Percentiles rank a stretch among this genome's conserved stretches.
phyloP scores from a whole-genome alignment of 2,113 vertebrate genomes.

The Lipophrys pholis region DNA sequence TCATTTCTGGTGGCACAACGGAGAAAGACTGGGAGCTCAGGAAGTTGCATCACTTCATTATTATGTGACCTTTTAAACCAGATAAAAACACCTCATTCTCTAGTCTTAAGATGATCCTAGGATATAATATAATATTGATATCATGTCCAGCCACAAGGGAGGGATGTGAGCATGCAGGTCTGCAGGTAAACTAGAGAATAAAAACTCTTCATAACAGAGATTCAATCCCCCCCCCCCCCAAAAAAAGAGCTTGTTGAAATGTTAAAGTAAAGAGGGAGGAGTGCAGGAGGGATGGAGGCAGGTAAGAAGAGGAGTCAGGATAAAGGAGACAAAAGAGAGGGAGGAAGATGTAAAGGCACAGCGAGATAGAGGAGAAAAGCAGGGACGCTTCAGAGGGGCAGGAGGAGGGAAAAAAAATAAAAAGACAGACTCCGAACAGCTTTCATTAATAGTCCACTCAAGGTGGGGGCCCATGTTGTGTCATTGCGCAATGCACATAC shows the following conservation, averaged over 20 bases:
- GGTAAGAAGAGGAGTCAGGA: neutral
- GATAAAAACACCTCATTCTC: too few species aligned
- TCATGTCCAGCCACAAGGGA: neutral
- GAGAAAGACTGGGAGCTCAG: too few species aligned
- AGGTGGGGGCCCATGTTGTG: slow-evolving; percentile 57
- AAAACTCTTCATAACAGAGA: neutral
- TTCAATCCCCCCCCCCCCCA: too few species aligned
- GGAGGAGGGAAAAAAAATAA: neutral
- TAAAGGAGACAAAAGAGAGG: neutral
- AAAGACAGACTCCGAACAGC: slow-evolving; percentile 12
- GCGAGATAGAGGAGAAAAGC: neutral
- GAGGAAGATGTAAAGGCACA: neutral
- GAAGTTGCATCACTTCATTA: too few species aligned
- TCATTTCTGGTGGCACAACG: too few species aligned
- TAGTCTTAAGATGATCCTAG: too few species aligned
- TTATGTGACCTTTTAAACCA: too few species aligned
- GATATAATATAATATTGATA: too few species aligned
- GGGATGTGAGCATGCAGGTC: neutral
- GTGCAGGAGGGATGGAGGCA: neutral
- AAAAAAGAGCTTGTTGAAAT: neutral
- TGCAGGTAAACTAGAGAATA: neutral
- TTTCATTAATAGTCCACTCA: slow-evolving; percentile 67
- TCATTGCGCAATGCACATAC: slow-evolving; percentile 35
- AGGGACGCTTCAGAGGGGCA: too few species aligned
- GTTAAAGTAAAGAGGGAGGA: neutral